phyloP scores from a whole-genome alignment of 2,888 invertebrate species.

The Cheilosia grossa region DNA sequence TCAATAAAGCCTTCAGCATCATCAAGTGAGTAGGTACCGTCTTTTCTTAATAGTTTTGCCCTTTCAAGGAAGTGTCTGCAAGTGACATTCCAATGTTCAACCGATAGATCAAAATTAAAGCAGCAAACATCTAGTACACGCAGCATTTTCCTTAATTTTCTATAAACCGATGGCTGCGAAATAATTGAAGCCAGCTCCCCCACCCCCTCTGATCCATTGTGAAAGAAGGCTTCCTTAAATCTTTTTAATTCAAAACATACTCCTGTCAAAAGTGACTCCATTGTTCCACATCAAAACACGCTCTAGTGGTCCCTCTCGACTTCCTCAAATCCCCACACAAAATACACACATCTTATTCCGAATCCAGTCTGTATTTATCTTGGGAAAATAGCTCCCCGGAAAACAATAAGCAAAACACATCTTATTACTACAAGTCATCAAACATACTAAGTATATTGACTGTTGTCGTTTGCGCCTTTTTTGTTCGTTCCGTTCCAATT shows the following conservation, averaged over 20 bases:
- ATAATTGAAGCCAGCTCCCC: neutral
- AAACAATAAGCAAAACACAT: constrained; percentile 65
- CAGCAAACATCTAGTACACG: neutral
- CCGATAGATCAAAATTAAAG: too few relatives aligned
- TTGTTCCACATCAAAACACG: constrained; percentile 14
- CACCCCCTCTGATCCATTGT: neutral
- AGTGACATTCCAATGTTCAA: too few relatives aligned
- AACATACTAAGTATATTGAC: constrained; percentile 57
- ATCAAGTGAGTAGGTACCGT: too few relatives aligned
- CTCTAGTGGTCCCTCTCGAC: neutral
- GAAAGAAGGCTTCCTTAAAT: neutral
- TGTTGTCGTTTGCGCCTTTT: constrained; percentile 20
- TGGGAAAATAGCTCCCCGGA: constrained; percentile 39
- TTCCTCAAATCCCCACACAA: neutral
- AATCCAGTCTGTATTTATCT: constrained; percentile 43
- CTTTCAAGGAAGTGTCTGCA: too few relatives aligned
- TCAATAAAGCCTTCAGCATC: too few relatives aligned
- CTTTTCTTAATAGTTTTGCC: too few relatives aligned
- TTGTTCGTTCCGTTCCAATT: neutral
- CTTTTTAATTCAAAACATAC: neutral
- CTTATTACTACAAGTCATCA: constrained; percentile 57
- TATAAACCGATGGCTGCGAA: neutral
- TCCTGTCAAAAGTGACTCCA: constrained; percentile 7
- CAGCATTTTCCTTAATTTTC: neutral
- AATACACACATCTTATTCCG: constrained; percentile 21